phyloP scores from a whole-genome alignment of 2,113 vertebrate species.

The Mormyrus lacerda region DNA sequence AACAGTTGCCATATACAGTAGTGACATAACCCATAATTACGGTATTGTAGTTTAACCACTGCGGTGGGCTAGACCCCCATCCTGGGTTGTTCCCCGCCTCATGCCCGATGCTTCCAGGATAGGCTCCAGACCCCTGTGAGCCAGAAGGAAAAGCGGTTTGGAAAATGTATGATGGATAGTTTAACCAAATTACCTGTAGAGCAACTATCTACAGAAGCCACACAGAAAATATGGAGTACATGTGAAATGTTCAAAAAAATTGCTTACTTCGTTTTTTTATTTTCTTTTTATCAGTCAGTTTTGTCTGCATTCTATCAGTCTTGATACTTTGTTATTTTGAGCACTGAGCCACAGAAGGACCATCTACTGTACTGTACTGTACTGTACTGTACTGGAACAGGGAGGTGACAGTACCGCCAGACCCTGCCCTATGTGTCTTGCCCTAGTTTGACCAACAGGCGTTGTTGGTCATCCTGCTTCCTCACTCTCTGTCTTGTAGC shows the following conservation, averaged over 20 bases:
- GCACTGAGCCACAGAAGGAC: background rate
- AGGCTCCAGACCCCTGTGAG: no score
- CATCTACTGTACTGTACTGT: no score
- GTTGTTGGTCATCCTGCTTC: no score
- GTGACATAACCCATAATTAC: background rate
- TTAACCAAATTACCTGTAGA: background rate
- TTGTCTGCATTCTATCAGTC: background rate
- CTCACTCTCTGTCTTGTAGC: no score
- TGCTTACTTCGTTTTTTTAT: background rate
- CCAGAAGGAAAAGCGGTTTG: no score
- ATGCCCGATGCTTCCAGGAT: no score
- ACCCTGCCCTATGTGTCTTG: background rate
- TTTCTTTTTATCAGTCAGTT: background rate
- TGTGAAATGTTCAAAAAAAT: background rate
- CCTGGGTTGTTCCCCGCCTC: no score
- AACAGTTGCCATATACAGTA: background rate
- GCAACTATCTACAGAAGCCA: background rate
- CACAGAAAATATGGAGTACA: background rate
- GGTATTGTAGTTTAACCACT: background rate
- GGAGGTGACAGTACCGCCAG: background rate
- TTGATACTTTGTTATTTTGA: background rate
- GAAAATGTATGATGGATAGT: background rate
- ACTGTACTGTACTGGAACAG: no score
- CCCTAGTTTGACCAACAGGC: no score
- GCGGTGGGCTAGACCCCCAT: no score